Percentiles rank a stretch among this genome's conserved stretches.
Conservation (phyloP, 2,113 vertebrate species). For the Protobothrops mucrosquamatus region DNA sequence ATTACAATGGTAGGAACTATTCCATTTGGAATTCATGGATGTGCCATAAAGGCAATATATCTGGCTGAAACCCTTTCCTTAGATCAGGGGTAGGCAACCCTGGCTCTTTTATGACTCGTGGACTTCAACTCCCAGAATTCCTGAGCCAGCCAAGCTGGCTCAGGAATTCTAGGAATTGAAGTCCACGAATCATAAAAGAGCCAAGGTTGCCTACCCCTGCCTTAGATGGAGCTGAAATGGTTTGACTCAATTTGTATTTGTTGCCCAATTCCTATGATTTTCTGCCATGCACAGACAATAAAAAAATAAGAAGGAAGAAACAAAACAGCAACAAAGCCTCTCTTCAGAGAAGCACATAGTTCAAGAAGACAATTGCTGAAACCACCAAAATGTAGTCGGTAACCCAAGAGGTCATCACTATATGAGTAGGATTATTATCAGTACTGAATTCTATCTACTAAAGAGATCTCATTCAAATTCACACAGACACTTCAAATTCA, state of each 20-base stretch:
- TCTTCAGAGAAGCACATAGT: background rate
- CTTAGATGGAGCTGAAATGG: background rate
- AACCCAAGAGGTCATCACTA: background rate
- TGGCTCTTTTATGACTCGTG: no score
- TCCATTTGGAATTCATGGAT: background rate
- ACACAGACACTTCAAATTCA: background rate
- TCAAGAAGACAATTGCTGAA: background rate
- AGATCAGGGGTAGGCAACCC: background rate
- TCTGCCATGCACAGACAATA: background rate
- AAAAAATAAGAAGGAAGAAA: background rate
- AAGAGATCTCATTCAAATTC: background rate
- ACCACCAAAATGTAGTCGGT: background rate
- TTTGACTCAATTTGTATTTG: background rate
- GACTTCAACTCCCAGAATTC: no score
- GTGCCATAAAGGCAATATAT: background rate
- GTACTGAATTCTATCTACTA: background rate
- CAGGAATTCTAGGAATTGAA: no score
- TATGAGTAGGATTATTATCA: background rate
- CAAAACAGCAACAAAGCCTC: background rate
- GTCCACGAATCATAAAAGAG: no score
- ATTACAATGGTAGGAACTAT: background rate
- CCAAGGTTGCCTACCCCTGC: no score
- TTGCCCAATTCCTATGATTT: background rate
- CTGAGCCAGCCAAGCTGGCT: no score
- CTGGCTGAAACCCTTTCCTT: background rate